phyloP scores from a whole-genome alignment of 1,140 invertebrate species.

The Atta texana region DNA sequence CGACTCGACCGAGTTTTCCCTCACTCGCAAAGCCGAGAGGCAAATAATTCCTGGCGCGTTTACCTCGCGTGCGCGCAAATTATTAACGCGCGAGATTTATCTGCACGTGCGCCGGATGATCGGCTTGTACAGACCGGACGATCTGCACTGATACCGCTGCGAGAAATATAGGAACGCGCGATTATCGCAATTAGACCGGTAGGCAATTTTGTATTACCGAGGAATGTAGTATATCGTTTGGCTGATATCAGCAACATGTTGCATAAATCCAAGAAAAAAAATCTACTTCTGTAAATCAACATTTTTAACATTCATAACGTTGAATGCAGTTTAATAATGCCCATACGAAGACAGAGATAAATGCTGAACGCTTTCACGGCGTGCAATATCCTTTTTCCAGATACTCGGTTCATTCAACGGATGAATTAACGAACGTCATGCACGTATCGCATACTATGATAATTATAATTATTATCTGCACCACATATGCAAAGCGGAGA shows the following conservation, averaged over 20 bases:
- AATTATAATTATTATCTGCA: conserved; percentile 46
- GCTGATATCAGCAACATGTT: neutral
- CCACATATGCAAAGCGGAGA: neutral
- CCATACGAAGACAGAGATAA: conserved; percentile 1
- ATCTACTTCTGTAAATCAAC: neutral
- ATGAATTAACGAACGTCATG: conserved; percentile 30
- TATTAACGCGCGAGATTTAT: conserved; percentile 35
- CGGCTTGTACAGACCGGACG: conserved; percentile 1
- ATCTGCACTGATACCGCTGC: conserved; percentile 3
- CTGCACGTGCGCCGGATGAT: conserved; percentile 16
- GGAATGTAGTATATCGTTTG: neutral
- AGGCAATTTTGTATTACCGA: conserved; percentile 11
- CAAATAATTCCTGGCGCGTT: conserved; percentile 23
- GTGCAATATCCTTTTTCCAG: neutral
- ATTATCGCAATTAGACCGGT: conserved; percentile 42
- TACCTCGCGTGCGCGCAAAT: conserved; percentile 19
- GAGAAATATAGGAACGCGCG: conserved; percentile 23
- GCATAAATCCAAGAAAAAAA: neutral
- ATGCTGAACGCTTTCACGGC: neutral
- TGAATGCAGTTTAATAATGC: neutral
- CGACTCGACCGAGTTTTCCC: conserved; percentile 7
- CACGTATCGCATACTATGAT: neutral
- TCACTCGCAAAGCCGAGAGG: neutral
- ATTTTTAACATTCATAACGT: conserved; percentile 18
- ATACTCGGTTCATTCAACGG: conserved; percentile 11